Percentiles rank a stretch among this genome's conserved stretches.
Evolutionary conservation across 1,140 invertebrate species (phyloP).

Genomic region (Pseudomyrmex dendroicus): DNA sequence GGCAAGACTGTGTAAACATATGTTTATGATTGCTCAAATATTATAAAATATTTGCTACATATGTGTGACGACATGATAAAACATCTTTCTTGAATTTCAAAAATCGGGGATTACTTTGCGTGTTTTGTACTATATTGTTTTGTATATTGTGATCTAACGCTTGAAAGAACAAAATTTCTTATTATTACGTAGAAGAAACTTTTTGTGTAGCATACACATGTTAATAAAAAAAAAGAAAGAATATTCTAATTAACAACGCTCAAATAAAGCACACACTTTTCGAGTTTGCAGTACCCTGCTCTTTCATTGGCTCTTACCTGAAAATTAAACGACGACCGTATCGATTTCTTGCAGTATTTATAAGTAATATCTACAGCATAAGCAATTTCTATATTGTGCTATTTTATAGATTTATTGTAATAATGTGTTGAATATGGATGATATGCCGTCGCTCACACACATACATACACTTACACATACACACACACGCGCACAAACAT

Average conservation of each 20-base stretch:
- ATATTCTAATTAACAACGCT: not conserved
- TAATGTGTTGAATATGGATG: slow-evolving; percentile 24
- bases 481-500: too few relatives aligned
- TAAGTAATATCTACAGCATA: slow-evolving; percentile 30
- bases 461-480: too few relatives aligned
- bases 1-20: not conserved
- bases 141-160: not conserved
- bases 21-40: slow-evolving; percentile 44
- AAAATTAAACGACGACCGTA: slow-evolving; percentile 9
- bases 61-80: not conserved
- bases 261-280: slow-evolving; percentile 29
- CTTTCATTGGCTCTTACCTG: slow-evolving; percentile 25
- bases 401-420: slow-evolving; percentile 11
- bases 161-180: not conserved
- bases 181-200: not conserved
- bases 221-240: not conserved
- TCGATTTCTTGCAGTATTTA: slow-evolving; percentile 57
- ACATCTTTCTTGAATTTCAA: not conserved
- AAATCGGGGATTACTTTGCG: not conserved
- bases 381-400: slow-evolving; percentile 15
- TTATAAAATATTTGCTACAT: slow-evolving; percentile 11
- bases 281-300: slow-evolving; percentile 49
- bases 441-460: not conserved
- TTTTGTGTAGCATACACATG: not conserved
- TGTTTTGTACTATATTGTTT: slow-evolving; percentile 19